Evolutionary conservation across 2,113 vertebrate species (phyloP).

Genomic region (Silurus glanis): DNA sequence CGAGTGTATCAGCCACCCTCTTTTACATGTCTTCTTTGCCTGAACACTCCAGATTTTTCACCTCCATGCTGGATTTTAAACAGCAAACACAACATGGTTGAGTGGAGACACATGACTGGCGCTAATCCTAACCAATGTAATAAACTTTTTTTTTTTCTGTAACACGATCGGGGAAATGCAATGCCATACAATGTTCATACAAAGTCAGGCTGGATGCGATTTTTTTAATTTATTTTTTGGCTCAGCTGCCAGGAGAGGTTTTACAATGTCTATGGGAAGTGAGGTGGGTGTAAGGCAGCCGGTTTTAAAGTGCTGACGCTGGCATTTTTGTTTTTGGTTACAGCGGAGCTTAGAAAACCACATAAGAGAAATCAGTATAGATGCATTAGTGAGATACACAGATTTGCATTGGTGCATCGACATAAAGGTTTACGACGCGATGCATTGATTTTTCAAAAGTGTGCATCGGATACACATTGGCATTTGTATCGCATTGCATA

Average conservation of each 20-base stretch:
- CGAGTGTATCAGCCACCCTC: neutral
- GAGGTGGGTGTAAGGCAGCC: neutral
- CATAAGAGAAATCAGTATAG: too few relatives aligned
- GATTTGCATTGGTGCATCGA: too few relatives aligned
- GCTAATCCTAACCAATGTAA: conserved; percentile 25
- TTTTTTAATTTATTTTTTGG: neutral
- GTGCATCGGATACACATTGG: too few relatives aligned
- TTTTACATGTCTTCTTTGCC: neutral
- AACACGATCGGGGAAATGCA: neutral
- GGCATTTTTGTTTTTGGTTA: neutral
- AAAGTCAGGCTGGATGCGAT: neutral
- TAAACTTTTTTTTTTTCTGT: neutral
- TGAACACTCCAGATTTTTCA: neutral
- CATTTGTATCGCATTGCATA: too few relatives aligned
- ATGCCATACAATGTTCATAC: too few relatives aligned
- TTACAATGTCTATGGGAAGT: neutral
- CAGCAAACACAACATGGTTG: neutral
- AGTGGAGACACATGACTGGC: neutral
- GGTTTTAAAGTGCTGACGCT: neutral
- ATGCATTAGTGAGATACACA: too few relatives aligned
- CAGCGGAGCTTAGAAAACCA: neutral
- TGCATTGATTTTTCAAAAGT: too few relatives aligned
- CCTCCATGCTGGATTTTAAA: neutral
- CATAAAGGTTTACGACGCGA: too few relatives aligned
- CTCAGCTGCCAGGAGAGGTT: neutral